Conservation (phyloP, 2,797 vertebrate species). For the Chloroceryle amazona region DNA sequence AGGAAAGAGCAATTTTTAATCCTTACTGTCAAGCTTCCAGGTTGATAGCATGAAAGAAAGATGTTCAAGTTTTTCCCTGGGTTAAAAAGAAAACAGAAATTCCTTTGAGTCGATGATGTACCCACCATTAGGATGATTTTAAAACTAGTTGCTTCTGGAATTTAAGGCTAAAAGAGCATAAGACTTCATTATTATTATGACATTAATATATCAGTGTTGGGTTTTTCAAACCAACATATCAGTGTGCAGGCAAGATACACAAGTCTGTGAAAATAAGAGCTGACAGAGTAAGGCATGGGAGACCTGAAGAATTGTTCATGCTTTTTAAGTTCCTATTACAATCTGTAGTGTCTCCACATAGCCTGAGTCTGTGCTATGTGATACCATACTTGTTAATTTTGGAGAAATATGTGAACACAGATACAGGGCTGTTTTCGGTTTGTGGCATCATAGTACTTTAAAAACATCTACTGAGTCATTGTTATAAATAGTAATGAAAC, state of each 20-base stretch:
- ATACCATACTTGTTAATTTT: neutral
- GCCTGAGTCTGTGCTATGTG: neutral
- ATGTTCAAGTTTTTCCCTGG: slow-evolving; percentile 76
- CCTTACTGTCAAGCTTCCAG: slow-evolving; percentile 83
- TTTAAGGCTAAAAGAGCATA: slow-evolving; percentile 25
- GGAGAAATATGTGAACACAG: neutral
- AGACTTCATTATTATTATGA: slow-evolving; percentile 6
- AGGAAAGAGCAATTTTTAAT: slow-evolving; percentile 85
- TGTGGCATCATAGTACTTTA: neutral
- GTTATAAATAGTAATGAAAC: slow-evolving; percentile 36
- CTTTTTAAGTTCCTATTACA: neutral
- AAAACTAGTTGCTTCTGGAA: slow-evolving; percentile 37
- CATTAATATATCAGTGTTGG: neutral
- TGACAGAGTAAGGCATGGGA: neutral
- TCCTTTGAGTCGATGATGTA: slow-evolving; percentile 48
- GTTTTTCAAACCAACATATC: neutral
- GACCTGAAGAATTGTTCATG: neutral
- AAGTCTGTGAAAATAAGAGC: neutral
- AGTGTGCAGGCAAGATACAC: neutral
- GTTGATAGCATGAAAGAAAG: slow-evolving; percentile 82
- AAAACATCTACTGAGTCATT: neutral
- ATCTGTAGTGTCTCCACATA: neutral
- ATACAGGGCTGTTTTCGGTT: neutral
- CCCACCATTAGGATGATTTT: slow-evolving; percentile 49
- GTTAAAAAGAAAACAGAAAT: slow-evolving; percentile 77